Conservation (phyloP, 2,797 vertebrate genomes). For the Lophius americanus region DNA sequence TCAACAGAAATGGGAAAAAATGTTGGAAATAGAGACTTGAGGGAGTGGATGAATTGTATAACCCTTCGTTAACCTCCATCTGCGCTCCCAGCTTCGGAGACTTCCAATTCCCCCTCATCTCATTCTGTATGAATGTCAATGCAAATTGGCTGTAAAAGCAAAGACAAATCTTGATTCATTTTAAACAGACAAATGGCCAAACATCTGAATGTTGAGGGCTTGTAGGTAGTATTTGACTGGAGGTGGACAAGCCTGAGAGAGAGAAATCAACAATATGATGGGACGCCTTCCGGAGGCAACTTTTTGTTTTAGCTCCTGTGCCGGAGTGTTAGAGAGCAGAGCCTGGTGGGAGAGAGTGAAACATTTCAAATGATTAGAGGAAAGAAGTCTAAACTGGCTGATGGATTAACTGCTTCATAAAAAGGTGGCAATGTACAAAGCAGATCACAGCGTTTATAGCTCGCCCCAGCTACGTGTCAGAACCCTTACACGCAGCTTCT, state of each 20-base stretch:
- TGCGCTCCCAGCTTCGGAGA: constrained; percentile 36
- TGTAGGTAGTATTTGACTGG: constrained; percentile 24
- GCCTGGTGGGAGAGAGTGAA: constrained; percentile 9
- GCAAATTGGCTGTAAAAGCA: constrained; percentile 61
- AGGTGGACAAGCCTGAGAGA: constrained; percentile 25
- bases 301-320: neutral
- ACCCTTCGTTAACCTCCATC: constrained; percentile 71
- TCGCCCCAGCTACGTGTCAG: constrained; percentile 15
- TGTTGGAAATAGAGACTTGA: constrained; percentile 55
- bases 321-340: no score
- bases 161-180: constrained; percentile 55
- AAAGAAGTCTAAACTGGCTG: constrained; percentile 54
- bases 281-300: constrained; percentile 28
- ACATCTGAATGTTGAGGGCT: constrained; percentile 43
- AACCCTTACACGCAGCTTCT: constrained; percentile 23
- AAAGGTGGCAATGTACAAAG: constrained; percentile 62
- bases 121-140: constrained; percentile 53
- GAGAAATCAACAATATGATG: constrained; percentile 31
- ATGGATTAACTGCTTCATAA: constrained; percentile 69
- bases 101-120: constrained; percentile 44
- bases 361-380: constrained; percentile 63
- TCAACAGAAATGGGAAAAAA: constrained; percentile 69
- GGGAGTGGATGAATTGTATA: constrained; percentile 66
- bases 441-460: constrained; percentile 36
- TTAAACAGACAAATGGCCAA: constrained; percentile 54